Evolutionary conservation across 1,140 invertebrate genomes (phyloP).

Genomic region (Watersipora subatra): DNA sequence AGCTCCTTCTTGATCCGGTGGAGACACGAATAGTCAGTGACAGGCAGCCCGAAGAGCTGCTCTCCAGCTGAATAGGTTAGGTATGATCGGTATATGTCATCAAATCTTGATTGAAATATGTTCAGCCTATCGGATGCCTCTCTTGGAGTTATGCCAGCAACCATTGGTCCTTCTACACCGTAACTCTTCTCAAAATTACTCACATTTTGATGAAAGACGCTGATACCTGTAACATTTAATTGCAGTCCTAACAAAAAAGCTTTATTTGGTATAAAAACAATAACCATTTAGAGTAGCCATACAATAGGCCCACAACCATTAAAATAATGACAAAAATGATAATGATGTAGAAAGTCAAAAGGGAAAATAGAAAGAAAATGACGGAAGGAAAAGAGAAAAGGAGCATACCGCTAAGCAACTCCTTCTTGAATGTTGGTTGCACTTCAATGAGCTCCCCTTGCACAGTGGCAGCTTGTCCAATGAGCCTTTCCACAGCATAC

Average conservation of each 20-base stretch:
- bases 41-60: slow-evolving; percentile 74
- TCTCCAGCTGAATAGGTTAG: slow-evolving; percentile 81
- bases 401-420: slow-evolving; percentile 17
- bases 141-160: slow-evolving; percentile 67
- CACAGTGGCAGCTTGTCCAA: slow-evolving; percentile 38
- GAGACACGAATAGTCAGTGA: slow-evolving; percentile 76
- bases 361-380: no score
- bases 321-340: no score
- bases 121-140: slow-evolving; percentile 69
- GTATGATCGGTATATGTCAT: slow-evolving; percentile 80
- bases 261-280: no score
- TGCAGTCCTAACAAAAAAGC: no score
- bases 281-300: no score
- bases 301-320: no score
- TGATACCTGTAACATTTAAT: not conserved
- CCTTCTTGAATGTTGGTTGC: slow-evolving; percentile 25
- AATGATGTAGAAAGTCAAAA: no score
- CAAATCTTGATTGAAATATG: slow-evolving; percentile 61
- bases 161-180: slow-evolving; percentile 66
- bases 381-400: no score
- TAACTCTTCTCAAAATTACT: not conserved
- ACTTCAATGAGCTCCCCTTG: slow-evolving; percentile 25
- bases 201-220: not conserved
- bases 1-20: slow-evolving; percentile 80
- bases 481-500: slow-evolving; percentile 64